Conservation (phyloP, 2,888 invertebrate genomes). For the Drosophila neoperkinsi region DNA sequence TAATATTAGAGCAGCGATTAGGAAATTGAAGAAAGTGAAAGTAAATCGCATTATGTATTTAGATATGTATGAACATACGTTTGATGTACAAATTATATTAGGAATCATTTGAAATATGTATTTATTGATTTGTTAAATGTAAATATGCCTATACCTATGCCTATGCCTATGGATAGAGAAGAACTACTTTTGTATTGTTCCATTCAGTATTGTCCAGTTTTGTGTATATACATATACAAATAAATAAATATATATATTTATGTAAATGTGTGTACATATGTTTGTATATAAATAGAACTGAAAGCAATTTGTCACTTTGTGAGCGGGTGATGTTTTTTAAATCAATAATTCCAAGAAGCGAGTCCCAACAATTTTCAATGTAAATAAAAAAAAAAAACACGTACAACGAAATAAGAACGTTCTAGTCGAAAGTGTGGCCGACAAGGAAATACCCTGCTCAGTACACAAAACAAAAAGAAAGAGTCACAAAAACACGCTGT, state of each 20-base stretch:
- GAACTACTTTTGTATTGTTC: not conserved
- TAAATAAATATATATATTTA: not conserved
- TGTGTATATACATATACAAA: not conserved
- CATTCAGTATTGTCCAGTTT: not conserved
- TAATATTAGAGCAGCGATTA: not conserved
- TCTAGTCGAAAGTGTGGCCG: not conserved
- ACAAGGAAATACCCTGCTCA: not conserved
- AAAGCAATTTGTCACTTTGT: slow-evolving; percentile 9
- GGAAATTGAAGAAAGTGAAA: not conserved
- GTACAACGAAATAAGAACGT: not conserved
- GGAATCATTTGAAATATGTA: not conserved
- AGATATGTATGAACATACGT: not conserved
- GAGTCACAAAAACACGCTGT: not conserved
- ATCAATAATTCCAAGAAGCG: slow-evolving; percentile 18
- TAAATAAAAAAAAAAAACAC: slow-evolving; percentile 27
- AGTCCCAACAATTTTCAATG: slow-evolving; percentile 43
- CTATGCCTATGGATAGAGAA: not conserved
- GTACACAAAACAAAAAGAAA: not conserved
- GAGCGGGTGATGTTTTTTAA: slow-evolving; percentile 1
- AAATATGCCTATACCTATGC: not conserved
- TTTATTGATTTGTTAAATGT: not conserved
- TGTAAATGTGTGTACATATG: not conserved
- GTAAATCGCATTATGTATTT: not conserved
- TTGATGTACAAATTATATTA: not conserved
- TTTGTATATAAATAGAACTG: not conserved